phyloP scores from a whole-genome alignment of 2,113 vertebrate species.

The Mastomys natalensis region DNA sequence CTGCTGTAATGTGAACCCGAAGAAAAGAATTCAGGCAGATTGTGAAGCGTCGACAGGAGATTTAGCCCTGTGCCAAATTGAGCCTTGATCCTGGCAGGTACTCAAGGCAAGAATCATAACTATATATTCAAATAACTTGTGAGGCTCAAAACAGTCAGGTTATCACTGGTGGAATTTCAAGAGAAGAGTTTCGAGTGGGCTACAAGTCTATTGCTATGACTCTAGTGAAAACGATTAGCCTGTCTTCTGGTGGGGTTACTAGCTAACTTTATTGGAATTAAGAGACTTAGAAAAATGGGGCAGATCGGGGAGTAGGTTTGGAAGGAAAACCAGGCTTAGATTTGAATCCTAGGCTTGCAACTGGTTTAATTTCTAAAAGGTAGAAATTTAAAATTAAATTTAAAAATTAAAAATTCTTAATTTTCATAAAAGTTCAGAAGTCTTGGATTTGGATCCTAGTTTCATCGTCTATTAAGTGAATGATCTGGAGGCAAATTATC shows the following conservation, averaged over 20 bases:
- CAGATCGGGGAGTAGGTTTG: background rate
- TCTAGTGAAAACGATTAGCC: background rate
- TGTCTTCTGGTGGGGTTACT: background rate
- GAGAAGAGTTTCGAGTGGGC: background rate
- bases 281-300: background rate
- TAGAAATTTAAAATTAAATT: background rate
- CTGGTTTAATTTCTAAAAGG: background rate
- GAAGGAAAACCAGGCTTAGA: background rate
- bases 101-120: background rate
- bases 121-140: background rate
- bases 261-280: background rate
- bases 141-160: background rate
- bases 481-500: background rate
- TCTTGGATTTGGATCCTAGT: background rate
- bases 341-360: background rate
- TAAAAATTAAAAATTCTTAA: no score
- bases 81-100: background rate
- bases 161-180: background rate
- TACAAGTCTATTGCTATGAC: background rate
- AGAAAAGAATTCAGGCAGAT: background rate
- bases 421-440: background rate
- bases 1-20: background rate
- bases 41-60: background rate
- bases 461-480: background rate
- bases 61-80: background rate